A percentile compares a stretch with the other conserved stretches of the same genome.
Conservation (phyloP, 2,888 invertebrate species). For the Neoitamus cyanurus region DNA sequence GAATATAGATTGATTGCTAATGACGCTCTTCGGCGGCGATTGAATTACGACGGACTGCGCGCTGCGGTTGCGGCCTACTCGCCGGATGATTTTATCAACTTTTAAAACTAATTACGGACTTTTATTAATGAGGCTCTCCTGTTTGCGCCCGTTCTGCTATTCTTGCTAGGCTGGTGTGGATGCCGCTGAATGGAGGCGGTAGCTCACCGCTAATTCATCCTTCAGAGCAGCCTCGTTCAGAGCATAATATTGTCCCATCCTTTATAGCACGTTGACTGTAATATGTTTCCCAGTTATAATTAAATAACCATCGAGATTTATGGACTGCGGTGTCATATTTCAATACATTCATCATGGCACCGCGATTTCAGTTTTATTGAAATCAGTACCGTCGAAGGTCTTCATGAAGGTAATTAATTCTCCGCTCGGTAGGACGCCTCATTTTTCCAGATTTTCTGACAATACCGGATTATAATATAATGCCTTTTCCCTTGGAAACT, state of each 20-base stretch:
- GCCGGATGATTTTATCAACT: background rate
- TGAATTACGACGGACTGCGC: background rate
- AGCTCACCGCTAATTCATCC: background rate
- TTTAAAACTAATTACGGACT: background rate
- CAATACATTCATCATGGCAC: background rate
- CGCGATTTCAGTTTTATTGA: background rate
- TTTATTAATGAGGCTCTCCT: background rate
- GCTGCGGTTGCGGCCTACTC: background rate
- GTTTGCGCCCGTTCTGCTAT: background rate
- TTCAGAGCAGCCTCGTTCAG: background rate
- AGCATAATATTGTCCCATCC: background rate
- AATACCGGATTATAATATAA: background rate
- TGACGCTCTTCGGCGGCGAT: background rate
- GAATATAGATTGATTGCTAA: conserved; percentile 16
- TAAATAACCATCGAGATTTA: background rate
- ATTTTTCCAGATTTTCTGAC: background rate
- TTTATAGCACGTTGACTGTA: background rate
- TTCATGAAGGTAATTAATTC: background rate
- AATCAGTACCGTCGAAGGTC: background rate
- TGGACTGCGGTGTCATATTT: background rate
- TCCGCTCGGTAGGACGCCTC: background rate
- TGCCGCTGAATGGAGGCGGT: background rate
- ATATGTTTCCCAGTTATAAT: background rate
- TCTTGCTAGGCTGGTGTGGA: background rate
- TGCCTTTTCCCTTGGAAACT: background rate